Base-by-base conservation (phyloP, 1,140 invertebrate species). In the Apis laboriosa region DNA sequence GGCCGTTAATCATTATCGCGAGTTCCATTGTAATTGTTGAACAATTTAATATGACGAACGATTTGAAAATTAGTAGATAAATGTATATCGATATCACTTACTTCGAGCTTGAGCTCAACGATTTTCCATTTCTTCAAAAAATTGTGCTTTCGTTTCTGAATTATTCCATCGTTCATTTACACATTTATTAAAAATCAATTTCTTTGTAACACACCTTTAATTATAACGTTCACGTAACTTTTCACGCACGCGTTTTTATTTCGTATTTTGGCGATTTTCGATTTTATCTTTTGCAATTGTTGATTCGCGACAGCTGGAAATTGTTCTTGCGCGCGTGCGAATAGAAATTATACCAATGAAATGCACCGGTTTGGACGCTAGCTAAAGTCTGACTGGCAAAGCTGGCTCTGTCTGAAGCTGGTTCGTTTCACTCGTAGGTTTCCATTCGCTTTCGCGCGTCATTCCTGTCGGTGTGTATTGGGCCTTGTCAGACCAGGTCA, bases 371-470 rank as follows among this genome's bases (percentile, higher is more conserved):
- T 77, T 55, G 68, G 51, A 61, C 74, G 82, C 67, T 73, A 60
- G 74, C 80, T 70, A 67, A 81, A 80, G 15, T 85, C 61, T 67
- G 34, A 85, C 80, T 83, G 80, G 72, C 67, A 19, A 75, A 13
- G 63, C 49, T 76, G 24, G 49, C n/a, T 53, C 49, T 28, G 61
- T 28, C 11, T 61, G n/a, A n/a, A 21, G n/a, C 24, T 64, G 82
- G 28, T 64, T 84, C 51, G 84, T 80, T 72, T 28, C 63, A 61
- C 70, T 68, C n/a, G 34, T 55, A 60, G 53, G 8, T 51, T 75
- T 84, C 58, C 72, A 73, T 11, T 74, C 56, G 72, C 72, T 74
- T 60, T 74, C 72, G 34, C 56, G 28, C n/a, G 72, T 72, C 24
- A 28, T 72, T 72, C 51, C 70, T 55, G 49, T 8, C 34, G 8